Conservation (phyloP, 2,797 vertebrate genomes). For the Rousettus madagascariensis region DNA sequence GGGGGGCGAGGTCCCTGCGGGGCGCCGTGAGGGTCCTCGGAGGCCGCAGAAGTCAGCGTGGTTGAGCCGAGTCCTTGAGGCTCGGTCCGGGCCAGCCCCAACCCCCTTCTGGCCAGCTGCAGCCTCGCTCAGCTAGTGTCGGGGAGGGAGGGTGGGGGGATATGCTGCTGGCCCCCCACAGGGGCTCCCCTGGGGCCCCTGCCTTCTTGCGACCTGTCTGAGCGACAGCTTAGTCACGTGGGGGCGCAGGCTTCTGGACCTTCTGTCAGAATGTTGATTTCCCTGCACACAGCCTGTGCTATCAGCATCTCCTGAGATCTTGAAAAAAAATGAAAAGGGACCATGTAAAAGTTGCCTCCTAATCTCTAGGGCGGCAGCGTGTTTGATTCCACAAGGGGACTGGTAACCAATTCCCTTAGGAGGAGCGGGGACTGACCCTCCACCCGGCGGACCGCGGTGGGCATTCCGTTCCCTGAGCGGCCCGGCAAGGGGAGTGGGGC, state of each 20-base stretch:
- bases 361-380: neutral
- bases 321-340: neutral
- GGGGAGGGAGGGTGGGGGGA: neutral
- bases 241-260: neutral
- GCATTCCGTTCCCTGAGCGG: neutral
- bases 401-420: neutral
- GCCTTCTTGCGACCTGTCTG: neutral
- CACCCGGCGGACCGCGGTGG: neutral
- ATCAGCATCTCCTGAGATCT: neutral
- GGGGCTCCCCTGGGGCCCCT: neutral
- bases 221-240: neutral
- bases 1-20: too few relatives aligned
- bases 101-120: neutral
- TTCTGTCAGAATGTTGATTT: neutral
- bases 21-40: accelerated
- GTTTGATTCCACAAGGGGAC: neutral
- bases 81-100: accelerated
- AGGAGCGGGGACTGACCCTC: neutral
- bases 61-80: neutral
- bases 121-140: neutral
- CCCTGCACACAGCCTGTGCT: neutral
- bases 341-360: neutral
- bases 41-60: neutral
- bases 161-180: neutral
- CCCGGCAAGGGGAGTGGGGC: neutral